Evolutionary conservation across 2,888 invertebrate species (phyloP).

Genomic region (Sesia apiformis): DNA sequence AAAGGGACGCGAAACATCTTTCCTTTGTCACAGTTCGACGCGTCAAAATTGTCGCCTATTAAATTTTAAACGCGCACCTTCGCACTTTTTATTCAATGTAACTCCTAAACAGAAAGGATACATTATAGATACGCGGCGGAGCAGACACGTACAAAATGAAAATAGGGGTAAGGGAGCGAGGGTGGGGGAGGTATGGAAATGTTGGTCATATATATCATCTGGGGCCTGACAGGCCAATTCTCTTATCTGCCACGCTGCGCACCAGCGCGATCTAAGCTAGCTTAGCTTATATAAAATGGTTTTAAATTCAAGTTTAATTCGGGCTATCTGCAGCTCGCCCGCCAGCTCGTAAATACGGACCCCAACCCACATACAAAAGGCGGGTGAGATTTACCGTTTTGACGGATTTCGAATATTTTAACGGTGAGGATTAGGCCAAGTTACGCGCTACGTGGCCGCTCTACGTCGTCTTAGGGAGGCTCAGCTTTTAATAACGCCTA

Average conservation of each 20-base stretch:
- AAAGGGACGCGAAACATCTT: slow-evolving; percentile 18
- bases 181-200: slow-evolving; percentile 80
- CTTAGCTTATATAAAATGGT: slow-evolving; percentile 76
- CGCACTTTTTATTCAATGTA: slow-evolving; percentile 62
- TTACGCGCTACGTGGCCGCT: slow-evolving; percentile 26
- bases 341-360: slow-evolving; percentile 52
- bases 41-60: slow-evolving; percentile 45
- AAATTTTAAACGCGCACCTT: slow-evolving; percentile 57
- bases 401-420: slow-evolving; percentile 68
- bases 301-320: slow-evolving; percentile 75
- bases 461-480: slow-evolving; percentile 16
- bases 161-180: slow-evolving; percentile 54
- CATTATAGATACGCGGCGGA: slow-evolving; percentile 66
- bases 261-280: slow-evolving; percentile 72
- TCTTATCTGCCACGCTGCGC: slow-evolving; percentile 82
- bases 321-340: slow-evolving; percentile 64
- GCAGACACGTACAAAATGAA: slow-evolving; percentile 75
- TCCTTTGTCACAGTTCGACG: slow-evolving; percentile 43
- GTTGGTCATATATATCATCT: slow-evolving; percentile 94
- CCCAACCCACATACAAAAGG: slow-evolving; percentile 58
- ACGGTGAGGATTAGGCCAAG: slow-evolving; percentile 44
- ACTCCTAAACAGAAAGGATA: slow-evolving; percentile 63
- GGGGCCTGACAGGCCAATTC: slow-evolving; percentile 91
- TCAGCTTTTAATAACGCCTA: slow-evolving; percentile 41
- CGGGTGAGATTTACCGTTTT: slow-evolving; percentile 66